Conservation (phyloP, 2,113 vertebrate species). For the Brevimyrus niger region DNA sequence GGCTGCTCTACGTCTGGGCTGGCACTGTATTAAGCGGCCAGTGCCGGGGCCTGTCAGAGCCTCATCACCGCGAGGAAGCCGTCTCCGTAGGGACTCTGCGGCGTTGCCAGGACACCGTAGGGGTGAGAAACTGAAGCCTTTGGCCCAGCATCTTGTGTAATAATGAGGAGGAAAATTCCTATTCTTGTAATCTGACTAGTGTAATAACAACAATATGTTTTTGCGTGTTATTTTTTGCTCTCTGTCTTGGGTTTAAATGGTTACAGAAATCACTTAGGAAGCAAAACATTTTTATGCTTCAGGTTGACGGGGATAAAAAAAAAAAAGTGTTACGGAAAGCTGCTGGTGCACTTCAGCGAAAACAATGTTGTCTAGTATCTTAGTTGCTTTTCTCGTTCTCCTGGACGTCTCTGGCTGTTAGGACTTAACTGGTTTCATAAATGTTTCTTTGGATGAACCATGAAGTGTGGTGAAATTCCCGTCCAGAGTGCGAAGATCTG, state of each 20-base stretch:
- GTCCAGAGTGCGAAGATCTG: slow-evolving; percentile 32
- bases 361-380: background rate
- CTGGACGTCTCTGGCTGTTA: background rate
- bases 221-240: slow-evolving; percentile 14
- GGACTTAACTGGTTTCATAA: background rate
- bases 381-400: background rate
- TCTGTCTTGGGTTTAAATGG: background rate
- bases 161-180: slow-evolving; percentile 60
- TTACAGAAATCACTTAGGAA: background rate
- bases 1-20: slow-evolving; percentile 61
- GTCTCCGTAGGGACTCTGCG: slow-evolving; percentile 55
- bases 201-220: slow-evolving; percentile 57
- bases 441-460: background rate
- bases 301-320: background rate
- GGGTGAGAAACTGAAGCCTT: slow-evolving; percentile 59
- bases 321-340: background rate
- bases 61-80: slow-evolving; percentile 68
- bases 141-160: slow-evolving; percentile 52
- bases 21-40: slow-evolving; percentile 59
- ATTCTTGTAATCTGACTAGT: slow-evolving; percentile 62
- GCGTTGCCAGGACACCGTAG: slow-evolving; percentile 58
- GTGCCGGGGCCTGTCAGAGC: slow-evolving; percentile 67
- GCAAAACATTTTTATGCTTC: background rate
- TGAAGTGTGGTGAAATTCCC: background rate
- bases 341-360: slow-evolving; percentile 34